Base-by-base conservation (phyloP, 2,888 invertebrate genomes). In the Idaea aversata region DNA sequence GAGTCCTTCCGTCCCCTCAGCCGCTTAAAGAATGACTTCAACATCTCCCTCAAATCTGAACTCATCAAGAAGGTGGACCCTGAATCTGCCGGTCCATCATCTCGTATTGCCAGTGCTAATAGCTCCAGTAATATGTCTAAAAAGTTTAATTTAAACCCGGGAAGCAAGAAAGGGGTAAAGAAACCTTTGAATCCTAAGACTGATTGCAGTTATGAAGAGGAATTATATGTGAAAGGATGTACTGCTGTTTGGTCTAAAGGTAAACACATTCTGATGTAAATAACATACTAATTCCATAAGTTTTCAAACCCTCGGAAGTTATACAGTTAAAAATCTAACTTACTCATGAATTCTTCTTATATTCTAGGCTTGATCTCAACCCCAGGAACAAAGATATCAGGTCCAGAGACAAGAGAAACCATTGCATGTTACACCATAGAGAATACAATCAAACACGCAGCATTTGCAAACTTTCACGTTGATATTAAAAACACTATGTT, bases 221-320 rank as follows among this genome's bases (percentile, higher is more conserved):
- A 98, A 83, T 88, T 98, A 64, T 98, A 98, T 93, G 95, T 97
- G 2, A 96, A 95, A 77, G 97, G 96, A 2, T 95, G 96, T 80
- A 96, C 97, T 16, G 98, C 97, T 4, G 94, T 98, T 47, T 97
- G 97, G 96, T 96, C 95, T 10, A 94, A 94, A 91, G 95, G 94
- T 94, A 78, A 63, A 63, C 6, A 62, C 60, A 3, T 57, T 59
- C 62, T 64, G 13, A 5, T 61, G 57, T 61, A 13, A 57, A n/a
- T 10, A 1, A 36, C 36, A 36, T 1, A 36, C 5, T 7, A 4
- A 36, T 7, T 10, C 36, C 2, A 7, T 36, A 36, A 5, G 36
- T 10, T 36, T 36, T 36, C 4, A 10, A 25, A 25, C 25, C 1
- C 61, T 57, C 10, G 57, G 10, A 57, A 57, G 3, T 3, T n/a